Evolutionary conservation across 2,888 invertebrate genomes (phyloP), one percentile per base, ranked within the genome.

Genomic region (Tetragonisca angustula): DNA sequence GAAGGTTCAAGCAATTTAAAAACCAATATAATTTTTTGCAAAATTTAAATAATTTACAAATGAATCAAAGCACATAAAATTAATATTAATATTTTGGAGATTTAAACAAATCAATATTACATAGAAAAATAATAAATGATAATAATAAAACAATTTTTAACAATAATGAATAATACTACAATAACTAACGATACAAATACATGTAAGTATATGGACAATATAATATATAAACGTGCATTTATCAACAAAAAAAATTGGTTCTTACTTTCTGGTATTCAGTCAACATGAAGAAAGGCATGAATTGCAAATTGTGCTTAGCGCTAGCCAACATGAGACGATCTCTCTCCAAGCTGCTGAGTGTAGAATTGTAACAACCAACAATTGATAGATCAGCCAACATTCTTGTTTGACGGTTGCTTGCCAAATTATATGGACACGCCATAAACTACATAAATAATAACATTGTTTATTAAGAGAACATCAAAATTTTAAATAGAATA

Each of bases 251-350:
- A 73, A 73, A 76, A 83, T 69, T 76, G 54, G 36, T 73, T 75
- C 90, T 94, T 91, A 97, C 97, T 96, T 97, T 97, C 95, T 99
- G 99, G 95, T 97, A 97, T 95, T 99, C 99, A 13, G 99, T 99
- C 86, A 99, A 96, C 87, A 99, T 99, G 95, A 99, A 99, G 95
- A 98, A 99, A 76, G 99, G 98, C 98, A 99, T 98, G 71, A 97
- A 97, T 84, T 97, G 97, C 80, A 99, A 95, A 95, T 99, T 99
- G 88, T 97, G 96, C 95, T 99, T 99, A 76, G 99, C 99, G 92
- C 99, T 99, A 56, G 98, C 97, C 86, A 99, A 95, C 96, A 99
- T 97, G 70, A 99, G 97, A 76, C 97, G 95, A 92, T 98, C 97
- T 59, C 97, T 96, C 91, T 98, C 98, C 19, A 96, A 95, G 72